A percentile compares a stretch with the other conserved stretches of the same genome.
phyloP scores from a whole-genome alignment of 1,140 invertebrate species.

The Paramacrobiotus metropolitanus region DNA sequence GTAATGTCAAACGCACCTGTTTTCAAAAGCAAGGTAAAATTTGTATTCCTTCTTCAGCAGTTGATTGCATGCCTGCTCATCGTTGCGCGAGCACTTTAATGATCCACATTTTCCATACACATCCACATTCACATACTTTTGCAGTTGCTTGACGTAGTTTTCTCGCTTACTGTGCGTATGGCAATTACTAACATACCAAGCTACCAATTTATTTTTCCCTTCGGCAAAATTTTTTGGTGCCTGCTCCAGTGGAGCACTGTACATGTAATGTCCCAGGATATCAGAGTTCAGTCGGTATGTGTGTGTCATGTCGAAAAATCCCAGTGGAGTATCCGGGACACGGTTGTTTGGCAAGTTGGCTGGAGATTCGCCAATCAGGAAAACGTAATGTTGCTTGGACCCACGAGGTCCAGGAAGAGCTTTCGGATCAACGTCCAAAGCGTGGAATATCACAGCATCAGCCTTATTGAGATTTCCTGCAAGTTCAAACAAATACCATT shows the following conservation, averaged over 20 bases:
- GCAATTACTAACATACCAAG: conserved; percentile 42
- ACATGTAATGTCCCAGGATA: conserved; percentile 18
- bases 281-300: conserved; percentile 28
- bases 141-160: conserved; percentile 30
- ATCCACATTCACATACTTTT: conserved; percentile 33
- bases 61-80: conserved; percentile 28
- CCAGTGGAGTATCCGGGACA: background rate
- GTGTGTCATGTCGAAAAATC: conserved; percentile 33
- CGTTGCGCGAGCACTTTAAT: conserved; percentile 30
- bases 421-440: background rate
- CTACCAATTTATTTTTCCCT: conserved; percentile 22
- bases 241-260: conserved; percentile 10
- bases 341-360: background rate
- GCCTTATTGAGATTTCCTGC: background rate
- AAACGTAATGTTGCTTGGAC: background rate
- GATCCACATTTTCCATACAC: conserved; percentile 40
- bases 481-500: background rate
- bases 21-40: conserved; percentile 52
- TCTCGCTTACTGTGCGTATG: conserved; percentile 27
- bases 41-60: conserved; percentile 31
- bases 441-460: background rate
- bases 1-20: too few relatives aligned
- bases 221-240: conserved; percentile 12
- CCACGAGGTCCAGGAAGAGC: background rate
- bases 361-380: background rate